These are phyloP conservation scores for Thryonomys swinderianus DNA, from an alignment of 2,113 vertebrate species.

Conservation along the genomic window DNA sequence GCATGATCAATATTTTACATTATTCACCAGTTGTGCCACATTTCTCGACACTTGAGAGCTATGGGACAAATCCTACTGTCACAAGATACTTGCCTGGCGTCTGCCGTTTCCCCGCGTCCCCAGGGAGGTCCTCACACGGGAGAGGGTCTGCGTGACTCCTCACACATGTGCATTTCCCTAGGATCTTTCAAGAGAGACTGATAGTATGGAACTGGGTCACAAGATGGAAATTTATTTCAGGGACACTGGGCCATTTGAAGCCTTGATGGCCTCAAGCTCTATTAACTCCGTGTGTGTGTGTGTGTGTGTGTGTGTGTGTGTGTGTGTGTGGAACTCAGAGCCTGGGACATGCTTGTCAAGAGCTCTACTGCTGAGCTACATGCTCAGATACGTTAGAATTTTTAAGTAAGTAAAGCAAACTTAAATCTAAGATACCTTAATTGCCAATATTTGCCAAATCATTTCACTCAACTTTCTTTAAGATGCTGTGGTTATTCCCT, in stretches of 20 bases:
- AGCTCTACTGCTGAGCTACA: not conserved
- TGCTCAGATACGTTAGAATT: not conserved
- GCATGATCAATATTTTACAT: not conserved
- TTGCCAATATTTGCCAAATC: not conserved
- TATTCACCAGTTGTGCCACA: not conserved
- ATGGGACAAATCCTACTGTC: not conserved
- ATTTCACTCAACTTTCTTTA: not conserved
- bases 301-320: not conserved
- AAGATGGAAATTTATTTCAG: not conserved
- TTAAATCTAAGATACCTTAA: not conserved
- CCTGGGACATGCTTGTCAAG: not conserved
- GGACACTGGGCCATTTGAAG: not conserved
- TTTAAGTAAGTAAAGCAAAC: not conserved
- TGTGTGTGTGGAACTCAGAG: not conserved
- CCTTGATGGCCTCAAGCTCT: not conserved
- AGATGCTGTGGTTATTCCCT: not conserved
- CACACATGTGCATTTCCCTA: fast-evolving
- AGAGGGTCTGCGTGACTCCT: not conserved
- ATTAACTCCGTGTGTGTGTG: not conserved
- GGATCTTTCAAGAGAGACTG: not conserved
- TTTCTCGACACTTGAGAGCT: not conserved
- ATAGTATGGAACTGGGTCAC: not conserved
- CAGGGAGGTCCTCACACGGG: not conserved
- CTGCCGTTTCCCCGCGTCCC: fast-evolving
- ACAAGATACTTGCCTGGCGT: not conserved